These are phyloP conservation scores for Oryzias javanicus DNA, from an alignment of 2,113 vertebrate genomes.

Conservation along the genomic window DNA sequence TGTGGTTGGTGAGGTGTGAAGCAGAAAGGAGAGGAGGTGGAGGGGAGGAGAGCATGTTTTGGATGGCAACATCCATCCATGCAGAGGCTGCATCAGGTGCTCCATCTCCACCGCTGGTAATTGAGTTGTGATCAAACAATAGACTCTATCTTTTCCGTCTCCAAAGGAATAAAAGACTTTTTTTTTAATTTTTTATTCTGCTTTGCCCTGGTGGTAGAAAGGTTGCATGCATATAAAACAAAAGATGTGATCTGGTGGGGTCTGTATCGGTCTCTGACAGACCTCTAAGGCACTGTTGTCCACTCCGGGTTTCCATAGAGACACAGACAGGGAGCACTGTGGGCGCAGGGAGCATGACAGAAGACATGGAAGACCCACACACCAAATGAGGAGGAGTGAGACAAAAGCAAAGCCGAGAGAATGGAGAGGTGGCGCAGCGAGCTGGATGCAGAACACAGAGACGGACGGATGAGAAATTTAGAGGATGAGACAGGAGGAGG, in stretches of 20 bases:
- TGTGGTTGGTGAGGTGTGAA: conserved; percentile 39
- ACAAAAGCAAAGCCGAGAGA: conserved; percentile 25
- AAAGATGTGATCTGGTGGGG: conserved; percentile 54
- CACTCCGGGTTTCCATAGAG: conserved; percentile 73
- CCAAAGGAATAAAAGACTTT: neutral
- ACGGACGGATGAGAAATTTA: conserved; percentile 21
- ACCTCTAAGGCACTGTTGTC: conserved; percentile 65
- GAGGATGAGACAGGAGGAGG: conserved; percentile 12
- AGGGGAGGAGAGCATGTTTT: neutral
- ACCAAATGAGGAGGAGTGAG: conserved; percentile 52
- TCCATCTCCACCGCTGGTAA: conserved; percentile 38
- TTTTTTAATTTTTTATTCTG: conserved; percentile 22
- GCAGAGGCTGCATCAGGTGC: conserved; percentile 52
- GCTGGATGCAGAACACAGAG: conserved; percentile 16
- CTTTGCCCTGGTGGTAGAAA: conserved; percentile 3
- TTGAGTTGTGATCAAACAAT: conserved; percentile 56
- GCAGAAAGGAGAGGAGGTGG: conserved; percentile 9
- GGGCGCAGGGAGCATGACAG: conserved; percentile 54
- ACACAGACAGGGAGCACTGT: conserved; percentile 57
- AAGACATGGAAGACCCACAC: conserved; percentile 71
- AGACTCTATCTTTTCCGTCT: conserved; percentile 27
- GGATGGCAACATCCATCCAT: conserved; percentile 25
- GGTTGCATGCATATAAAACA: conserved; percentile 25
- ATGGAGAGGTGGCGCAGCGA: conserved; percentile 17
- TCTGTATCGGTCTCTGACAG: conserved; percentile 63